Evolutionary conservation across 30 jellyfish, hydroid and myxozoan species (phyloP), one percentile per base, ranked within the genome.

Genomic region (Chrysaora quinquecirrha): DNA sequence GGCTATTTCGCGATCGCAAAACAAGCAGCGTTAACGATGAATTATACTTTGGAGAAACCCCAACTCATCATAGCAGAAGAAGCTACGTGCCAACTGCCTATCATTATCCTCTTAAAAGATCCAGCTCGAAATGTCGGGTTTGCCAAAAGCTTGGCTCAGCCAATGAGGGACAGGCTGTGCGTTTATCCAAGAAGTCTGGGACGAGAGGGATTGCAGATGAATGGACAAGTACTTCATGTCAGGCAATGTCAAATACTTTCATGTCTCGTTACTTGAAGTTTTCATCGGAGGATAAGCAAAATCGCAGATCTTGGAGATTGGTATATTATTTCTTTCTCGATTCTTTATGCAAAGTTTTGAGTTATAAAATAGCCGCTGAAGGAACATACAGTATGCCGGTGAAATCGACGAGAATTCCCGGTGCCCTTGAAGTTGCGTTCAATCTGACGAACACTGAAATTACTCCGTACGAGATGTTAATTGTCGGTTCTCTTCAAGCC

Each of bases 141-240:
- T 87, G 96, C 69, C 66, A 64, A 33, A 35, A 25, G 67, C 49
- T 87, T 30, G 87, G 75, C 34, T 32, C 90, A 1, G 88, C 96
- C 0, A 54, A 67, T 6, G 70, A 84, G 7, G 78, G 34, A 0
- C 60, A 69, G 21, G 30, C 76, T 64, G 22, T 78, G 29, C 31
- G 73, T 2, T 52, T 87, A 46, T 27, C 72, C 3, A 47, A 3
- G 48, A 76, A 85, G 29, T 9, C 66, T 22, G 12, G 79, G 56
- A 33, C n/a, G 10, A 19, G 16, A 47, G 64, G 48, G 1, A 48
- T 87, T 28, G 87, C 71, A 23, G 96, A 64, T 10, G 82, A 49
- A 46, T 87, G 96, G 96, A 78, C 83, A 1, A 87, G 96, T 63
- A 27, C 64, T 10, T 35, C 85, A 9, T 87, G 96, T 43, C 89